Evolutionary conservation across 2,888 invertebrate species (phyloP), one percentile per base, ranked within the genome.

Genomic region (Nysson spinosus): DNA sequence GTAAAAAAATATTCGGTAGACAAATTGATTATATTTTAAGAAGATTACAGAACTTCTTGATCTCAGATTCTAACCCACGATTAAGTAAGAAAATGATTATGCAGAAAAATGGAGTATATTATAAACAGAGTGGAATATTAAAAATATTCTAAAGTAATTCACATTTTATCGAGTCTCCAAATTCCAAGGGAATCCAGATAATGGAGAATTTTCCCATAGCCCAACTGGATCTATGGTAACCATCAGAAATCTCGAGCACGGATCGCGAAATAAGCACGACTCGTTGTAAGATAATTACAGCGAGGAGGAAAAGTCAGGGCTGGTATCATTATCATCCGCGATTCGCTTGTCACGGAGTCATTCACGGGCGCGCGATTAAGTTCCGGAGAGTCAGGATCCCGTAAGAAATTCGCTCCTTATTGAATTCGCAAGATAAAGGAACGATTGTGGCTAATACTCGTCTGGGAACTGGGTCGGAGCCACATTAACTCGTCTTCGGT

Each of bases 401-500:
- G 20, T 22, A 42, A 54, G 46, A 54, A 40, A 49, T 61, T 61
- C 49, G 47, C 40, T 37, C 32, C 11, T 52, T 24, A 43, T 62
- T 61, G 50, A 62, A 50, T 49, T 56, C 47, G 6, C 32, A 2
- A 34, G 51, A 62, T 54, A 62, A 69, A 64, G 58, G 57, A 50
- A 24, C 49, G 54, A 51, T 47, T 40, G 5, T 30, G 52, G 24
- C 22, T 37, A 43, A 24, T 20, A 47, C 20, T 26, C 28, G 12
- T 16, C 47, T 67, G 68, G 69, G 62, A 68, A 69, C 67, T 68
- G 34, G 69, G 62, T 55, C 63, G 54, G 42, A 37, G 58, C 55
- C 26, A 68, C 68, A 68, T 68, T 69, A 69, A 26, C 11, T 22
- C 17, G 50, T n/a, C n/a, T 14, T 52, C 40, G 43, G 49, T 60